phyloP scores from a whole-genome alignment of 2,888 invertebrate species.

The Drosophila kambysellisi region DNA sequence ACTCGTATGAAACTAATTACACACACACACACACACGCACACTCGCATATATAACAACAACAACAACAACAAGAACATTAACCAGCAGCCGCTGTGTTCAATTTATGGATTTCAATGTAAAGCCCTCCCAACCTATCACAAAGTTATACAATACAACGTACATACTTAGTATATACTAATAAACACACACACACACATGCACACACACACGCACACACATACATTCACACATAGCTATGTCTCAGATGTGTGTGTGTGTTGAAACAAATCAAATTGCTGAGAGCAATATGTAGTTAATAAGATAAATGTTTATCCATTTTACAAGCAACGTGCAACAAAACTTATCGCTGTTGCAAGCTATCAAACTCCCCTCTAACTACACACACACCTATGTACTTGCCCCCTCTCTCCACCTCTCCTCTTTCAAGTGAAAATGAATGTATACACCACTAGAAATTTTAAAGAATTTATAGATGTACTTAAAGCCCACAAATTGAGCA shows the following conservation, averaged over 20 bases:
- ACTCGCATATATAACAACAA: background rate
- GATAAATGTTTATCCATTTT: constrained; percentile 76
- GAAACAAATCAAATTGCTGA: constrained; percentile 53
- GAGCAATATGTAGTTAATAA: constrained; percentile 66
- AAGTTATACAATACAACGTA: constrained; percentile 9
- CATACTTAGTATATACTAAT: constrained; percentile 13
- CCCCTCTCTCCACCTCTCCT: background rate
- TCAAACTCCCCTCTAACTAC: background rate
- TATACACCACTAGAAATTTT: constrained; percentile 74
- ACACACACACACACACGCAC: constrained; percentile 21
- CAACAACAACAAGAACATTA: constrained; percentile 27
- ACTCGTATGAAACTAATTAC: constrained; percentile 40
- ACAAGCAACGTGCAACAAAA: constrained; percentile 40
- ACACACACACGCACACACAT: constrained; percentile 7
- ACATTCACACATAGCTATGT: constrained; percentile 7
- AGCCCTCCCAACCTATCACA: constrained; percentile 70
- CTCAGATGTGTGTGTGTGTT: constrained; percentile 19
- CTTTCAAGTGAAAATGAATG: constrained; percentile 49
- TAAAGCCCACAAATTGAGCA: constrained; percentile 43
- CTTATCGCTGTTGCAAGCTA: constrained; percentile 19
- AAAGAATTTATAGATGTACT: constrained; percentile 79
- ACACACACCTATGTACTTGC: background rate
- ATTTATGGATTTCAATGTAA: constrained; percentile 77
- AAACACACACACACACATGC: constrained; percentile 30
- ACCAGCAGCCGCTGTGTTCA: constrained; percentile 60